Conservation (phyloP, 2,888 invertebrate genomes). For the Norana najaformis region DNA sequence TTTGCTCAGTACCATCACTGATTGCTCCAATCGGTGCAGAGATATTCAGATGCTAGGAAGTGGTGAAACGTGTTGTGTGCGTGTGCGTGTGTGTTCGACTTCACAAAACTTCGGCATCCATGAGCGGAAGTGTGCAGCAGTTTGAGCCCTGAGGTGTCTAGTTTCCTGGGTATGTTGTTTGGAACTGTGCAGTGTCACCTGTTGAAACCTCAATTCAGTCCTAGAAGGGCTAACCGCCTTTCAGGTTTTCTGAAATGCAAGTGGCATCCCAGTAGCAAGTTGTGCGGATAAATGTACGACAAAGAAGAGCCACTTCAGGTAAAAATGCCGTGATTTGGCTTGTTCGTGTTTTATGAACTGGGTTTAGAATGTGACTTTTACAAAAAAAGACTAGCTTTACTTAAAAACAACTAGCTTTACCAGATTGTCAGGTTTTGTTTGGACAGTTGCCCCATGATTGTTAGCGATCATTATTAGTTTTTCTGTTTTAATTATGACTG, state of each 20-base stretch:
- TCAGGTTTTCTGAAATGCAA: not conserved
- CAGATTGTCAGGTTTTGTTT: not conserved
- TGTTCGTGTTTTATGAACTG: not conserved
- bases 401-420: not conserved
- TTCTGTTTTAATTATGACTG: not conserved
- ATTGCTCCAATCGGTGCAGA: not conserved
- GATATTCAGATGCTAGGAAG: not conserved
- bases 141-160: too few species aligned
- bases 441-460: constrained; percentile 13
- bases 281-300: not conserved
- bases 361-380: constrained; percentile 4
- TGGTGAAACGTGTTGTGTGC: not conserved
- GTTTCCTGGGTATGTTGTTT: not conserved
- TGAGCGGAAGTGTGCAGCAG: not conserved
- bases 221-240: not conserved
- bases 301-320: not conserved
- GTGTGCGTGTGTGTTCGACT: not conserved
- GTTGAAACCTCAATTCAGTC: not conserved
- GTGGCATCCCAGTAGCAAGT: not conserved
- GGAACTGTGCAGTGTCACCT: not conserved
- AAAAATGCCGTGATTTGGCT: not conserved
- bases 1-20: not conserved
- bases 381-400: constrained; percentile 1
- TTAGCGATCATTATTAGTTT: not conserved
- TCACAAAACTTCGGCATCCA: constrained; percentile 13